phyloP scores from a whole-genome alignment of 2,888 invertebrate species.

The Pediacus dermestoides region DNA sequence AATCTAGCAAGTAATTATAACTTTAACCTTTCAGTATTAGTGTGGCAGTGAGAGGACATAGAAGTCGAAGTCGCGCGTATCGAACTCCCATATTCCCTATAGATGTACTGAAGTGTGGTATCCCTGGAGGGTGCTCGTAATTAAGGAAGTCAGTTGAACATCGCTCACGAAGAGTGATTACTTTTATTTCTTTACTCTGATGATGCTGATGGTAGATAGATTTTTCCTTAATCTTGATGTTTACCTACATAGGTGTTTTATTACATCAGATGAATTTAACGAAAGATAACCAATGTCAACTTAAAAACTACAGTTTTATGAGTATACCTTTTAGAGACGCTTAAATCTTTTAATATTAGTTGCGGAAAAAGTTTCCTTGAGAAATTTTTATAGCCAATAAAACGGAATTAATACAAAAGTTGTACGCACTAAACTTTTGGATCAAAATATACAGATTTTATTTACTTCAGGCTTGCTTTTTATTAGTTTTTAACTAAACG shows the following conservation, averaged over 20 bases:
- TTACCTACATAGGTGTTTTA: conserved; percentile 18
- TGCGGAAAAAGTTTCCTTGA: background rate
- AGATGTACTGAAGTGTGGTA: conserved; percentile 13
- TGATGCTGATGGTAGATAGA: conserved; percentile 19
- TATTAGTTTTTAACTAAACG: no score
- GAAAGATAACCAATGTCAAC: conserved; percentile 2
- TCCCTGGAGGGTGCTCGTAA: conserved; percentile 19
- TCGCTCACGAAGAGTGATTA: conserved; percentile 20
- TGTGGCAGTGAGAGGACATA: background rate
- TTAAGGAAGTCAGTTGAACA: conserved; percentile 23
- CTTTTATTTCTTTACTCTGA: conserved; percentile 19
- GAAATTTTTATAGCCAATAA: background rate
- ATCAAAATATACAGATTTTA: no score
- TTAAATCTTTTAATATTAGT: background rate
- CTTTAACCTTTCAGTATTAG: conserved; percentile 5
- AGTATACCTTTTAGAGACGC: no score
- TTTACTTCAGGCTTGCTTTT: no score
- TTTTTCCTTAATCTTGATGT: conserved; percentile 19
- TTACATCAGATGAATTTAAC: conserved; percentile 11
- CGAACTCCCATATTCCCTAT: conserved; percentile 13
- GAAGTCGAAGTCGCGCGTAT: conserved; percentile 10
- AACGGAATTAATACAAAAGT: conserved; percentile 1
- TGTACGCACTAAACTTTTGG: no score
- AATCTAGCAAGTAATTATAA: conserved; percentile 5
- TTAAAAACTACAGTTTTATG: conserved; percentile 2